Percentiles rank a stretch among this genome's conserved stretches.
These are phyloP conservation scores for Apantesis nais DNA, from an alignment of 2,888 invertebrate genomes.

Conservation along the genomic window DNA sequence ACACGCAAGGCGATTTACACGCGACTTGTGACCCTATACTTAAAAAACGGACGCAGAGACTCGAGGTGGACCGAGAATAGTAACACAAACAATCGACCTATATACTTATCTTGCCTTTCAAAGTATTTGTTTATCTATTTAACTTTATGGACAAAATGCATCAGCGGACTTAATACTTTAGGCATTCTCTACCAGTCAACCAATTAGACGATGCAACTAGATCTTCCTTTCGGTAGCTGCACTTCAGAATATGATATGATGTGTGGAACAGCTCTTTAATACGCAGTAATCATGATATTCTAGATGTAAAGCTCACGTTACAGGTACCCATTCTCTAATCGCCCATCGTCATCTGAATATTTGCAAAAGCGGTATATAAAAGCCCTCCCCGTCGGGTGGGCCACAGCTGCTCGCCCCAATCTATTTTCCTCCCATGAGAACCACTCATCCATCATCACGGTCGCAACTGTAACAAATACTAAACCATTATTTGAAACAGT, in stretches of 20 bases:
- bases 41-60: constrained; percentile 5
- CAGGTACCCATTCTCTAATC: background rate
- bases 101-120: background rate
- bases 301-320: too few species aligned
- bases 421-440: constrained; percentile 25
- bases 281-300: too few species aligned
- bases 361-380: constrained; percentile 22
- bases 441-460: constrained; percentile 49
- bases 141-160: too few species aligned
- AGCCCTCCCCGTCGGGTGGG: constrained; percentile 10
- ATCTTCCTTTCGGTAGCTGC: background rate
- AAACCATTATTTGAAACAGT: constrained; percentile 34
- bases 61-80: background rate
- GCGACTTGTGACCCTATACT: constrained; percentile 28
- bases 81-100: background rate
- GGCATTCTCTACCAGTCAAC: background rate
- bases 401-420: constrained; percentile 38
- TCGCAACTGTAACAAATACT: constrained; percentile 46
- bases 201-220: background rate
- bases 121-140: background rate
- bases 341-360: constrained; percentile 1
- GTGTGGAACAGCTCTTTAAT: background rate
- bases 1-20: constrained; percentile 48
- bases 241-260: background rate
- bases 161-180: background rate